Evolutionary conservation across 2,113 vertebrate species (phyloP), one percentile per base, ranked within the genome.

Genomic region (Anser cygnoides): DNA sequence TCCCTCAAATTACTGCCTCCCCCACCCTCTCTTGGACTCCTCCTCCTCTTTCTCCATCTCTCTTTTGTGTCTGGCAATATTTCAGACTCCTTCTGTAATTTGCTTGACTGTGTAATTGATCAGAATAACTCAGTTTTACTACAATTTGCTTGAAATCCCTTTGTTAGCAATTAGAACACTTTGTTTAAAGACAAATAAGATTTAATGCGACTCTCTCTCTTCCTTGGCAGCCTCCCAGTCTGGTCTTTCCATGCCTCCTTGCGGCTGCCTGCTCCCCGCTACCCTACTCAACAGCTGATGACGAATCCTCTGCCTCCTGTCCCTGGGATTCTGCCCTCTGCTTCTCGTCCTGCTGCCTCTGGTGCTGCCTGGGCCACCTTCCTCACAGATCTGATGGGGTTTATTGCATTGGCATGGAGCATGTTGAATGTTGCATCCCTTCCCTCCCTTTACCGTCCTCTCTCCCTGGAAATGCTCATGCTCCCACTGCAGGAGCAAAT

Each of bases 131-230:
- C 91, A 96, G 96, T 95, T 96, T 96, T 97, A 96, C 92, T 96
- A 95, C 96, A 97, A 94, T 96, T 97, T 95, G 95, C 96, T 96
- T 95, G 96, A 96, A 97, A 97, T 97, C 87, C 96, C 96, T 97
- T 97, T 97, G 97, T 95, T 97, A 97, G 97, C 97, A 97, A 97
- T 97, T 97, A 97, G 96, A 95, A 97, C 96, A 97, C 97, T 97
- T 97, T 97, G 96, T 97, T 97, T 97, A 97, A 97, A 97, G 96
- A 96, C 95, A 97, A 97, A 97, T 96, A 97, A 96, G 96, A 96
- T 97, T 96, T 96, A 97, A 95, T 95, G 95, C 1, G 10, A 82
- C 90, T 97, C 93, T 93, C 57, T 84, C 80, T 88, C 84, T 83
- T 94, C 83, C 88, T 93, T 97, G 95, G 96, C 97, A 97, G 90